Evolutionary conservation across 1,140 invertebrate species (phyloP).

Genomic region (Eriocheir sinensis): DNA sequence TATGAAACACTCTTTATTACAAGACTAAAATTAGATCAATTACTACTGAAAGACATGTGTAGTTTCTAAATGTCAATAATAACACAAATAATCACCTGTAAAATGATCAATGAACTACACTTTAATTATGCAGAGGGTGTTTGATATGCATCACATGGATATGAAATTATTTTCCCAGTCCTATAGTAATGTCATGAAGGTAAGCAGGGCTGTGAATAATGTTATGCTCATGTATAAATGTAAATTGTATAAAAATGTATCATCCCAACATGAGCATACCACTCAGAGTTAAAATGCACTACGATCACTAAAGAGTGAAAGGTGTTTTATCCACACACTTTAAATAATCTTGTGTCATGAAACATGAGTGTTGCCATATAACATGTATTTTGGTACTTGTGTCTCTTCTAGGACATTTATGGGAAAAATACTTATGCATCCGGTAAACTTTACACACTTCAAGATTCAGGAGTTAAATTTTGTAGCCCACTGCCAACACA

Average conservation of each 20-base stretch:
- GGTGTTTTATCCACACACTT: background rate
- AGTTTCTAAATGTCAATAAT: background rate
- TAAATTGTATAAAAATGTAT: background rate
- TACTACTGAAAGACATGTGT: background rate
- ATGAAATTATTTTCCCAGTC: background rate
- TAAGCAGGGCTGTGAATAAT: background rate
- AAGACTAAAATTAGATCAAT: background rate
- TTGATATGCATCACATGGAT: background rate
- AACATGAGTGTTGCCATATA: background rate
- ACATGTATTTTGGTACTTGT: background rate
- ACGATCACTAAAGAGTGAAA: background rate
- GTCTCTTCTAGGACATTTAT: background rate
- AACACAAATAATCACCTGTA: background rate
- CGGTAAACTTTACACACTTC: background rate
- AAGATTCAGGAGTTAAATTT: slow-evolving; percentile 3
- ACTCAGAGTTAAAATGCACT: background rate
- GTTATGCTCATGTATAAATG: background rate
- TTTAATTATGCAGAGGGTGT: background rate
- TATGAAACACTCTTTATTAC: too few species aligned
- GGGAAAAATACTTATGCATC: slow-evolving; percentile 3
- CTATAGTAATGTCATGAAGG: background rate
- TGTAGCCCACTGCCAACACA: slow-evolving; percentile 12
- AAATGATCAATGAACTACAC: background rate
- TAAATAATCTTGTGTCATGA: background rate
- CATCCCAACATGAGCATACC: background rate